phyloP scores from a whole-genome alignment of 2,888 invertebrate genomes.

The Agrotis exclamationis region DNA sequence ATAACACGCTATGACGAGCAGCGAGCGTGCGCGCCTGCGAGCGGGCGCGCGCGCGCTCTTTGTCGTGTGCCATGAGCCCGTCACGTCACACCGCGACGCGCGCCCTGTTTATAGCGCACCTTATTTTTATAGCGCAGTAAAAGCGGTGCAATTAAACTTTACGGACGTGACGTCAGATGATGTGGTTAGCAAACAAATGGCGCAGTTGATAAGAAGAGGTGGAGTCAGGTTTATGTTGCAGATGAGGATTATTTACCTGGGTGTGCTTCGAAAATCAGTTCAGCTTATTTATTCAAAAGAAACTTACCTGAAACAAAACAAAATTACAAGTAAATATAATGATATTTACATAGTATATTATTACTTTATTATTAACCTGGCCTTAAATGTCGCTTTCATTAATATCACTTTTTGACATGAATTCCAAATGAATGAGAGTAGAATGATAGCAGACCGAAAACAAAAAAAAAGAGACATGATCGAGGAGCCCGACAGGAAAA shows the following conservation, averaged over 20 bases:
- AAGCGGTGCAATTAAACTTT: conserved; percentile 73
- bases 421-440: conserved; percentile 24
- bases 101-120: conserved; percentile 65
- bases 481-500: conserved; percentile 1
- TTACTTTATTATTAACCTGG: not conserved
- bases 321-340: conserved; percentile 21
- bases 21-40: conserved; percentile 50
- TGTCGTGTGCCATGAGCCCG: conserved; percentile 25
- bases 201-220: conserved; percentile 47
- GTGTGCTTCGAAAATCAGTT: not conserved
- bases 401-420: not conserved
- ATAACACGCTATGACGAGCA: conserved; percentile 71
- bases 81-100: conserved; percentile 53
- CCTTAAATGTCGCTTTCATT: not conserved
- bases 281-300: not conserved
- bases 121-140: conserved; percentile 74
- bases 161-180: conserved; percentile 69
- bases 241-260: conserved; percentile 29
- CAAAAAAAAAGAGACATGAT: conserved; percentile 11
- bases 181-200: conserved; percentile 65
- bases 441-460: conserved; percentile 11
- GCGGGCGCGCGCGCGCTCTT: not conserved
- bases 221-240: conserved; percentile 19
- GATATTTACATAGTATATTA: not conserved
- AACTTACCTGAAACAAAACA: conserved; percentile 64